Base-by-base conservation (phyloP, 2,888 invertebrate genomes). In the Mesoligia furuncula region DNA sequence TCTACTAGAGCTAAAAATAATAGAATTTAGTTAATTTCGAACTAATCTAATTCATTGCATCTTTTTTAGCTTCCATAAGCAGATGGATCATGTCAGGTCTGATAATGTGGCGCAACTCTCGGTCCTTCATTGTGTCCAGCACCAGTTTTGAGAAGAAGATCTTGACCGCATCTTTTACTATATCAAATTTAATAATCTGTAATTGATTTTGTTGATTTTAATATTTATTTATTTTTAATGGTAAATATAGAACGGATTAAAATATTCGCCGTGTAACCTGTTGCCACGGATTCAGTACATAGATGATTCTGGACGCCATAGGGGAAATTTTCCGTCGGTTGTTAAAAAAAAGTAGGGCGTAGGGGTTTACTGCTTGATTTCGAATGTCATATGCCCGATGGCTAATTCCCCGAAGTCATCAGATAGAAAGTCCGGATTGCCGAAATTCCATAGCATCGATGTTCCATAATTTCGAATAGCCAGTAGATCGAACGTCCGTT, bases 1-100 rank as follows among this genome's bases (percentile, higher is more conserved):
- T 31, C 17, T n/a, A 68, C 17, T 9, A 31, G 17, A 31, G 2
- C 5, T 20, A n/a, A 36, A 62, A 17, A 11, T 1, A 27, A 51
- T 36, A 51, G 2, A n/a, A n/a, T 36, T 54, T n/a, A 36, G 17
- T n/a, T 17, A 0, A n/a, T 69, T n/a, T 57, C 20, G 1, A 36
- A n/a, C 2, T 24, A 11, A 8, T 70, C 15, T 1, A 48, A 70
- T 39, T 48, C 6, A 20, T 9, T 27, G n/a, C 62, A 93, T 95
- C 96, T 91, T 95, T 96, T 79, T 95, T 96, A 20, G 97, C 96
- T 88, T 81, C 83, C 80, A 83, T 83, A 7, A 81, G 78, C 36
- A 81, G 54, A n/a, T 81, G 80, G 3, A 97, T 97, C 97, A 97
- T 97, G 77, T 97, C 97, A 6, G 95, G 95, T 31, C 97, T 92